A percentile compares a stretch with the other conserved stretches of the same genome.
Conservation (phyloP, 2,797 vertebrate species). For the Hyperoplus lanceolatus region DNA sequence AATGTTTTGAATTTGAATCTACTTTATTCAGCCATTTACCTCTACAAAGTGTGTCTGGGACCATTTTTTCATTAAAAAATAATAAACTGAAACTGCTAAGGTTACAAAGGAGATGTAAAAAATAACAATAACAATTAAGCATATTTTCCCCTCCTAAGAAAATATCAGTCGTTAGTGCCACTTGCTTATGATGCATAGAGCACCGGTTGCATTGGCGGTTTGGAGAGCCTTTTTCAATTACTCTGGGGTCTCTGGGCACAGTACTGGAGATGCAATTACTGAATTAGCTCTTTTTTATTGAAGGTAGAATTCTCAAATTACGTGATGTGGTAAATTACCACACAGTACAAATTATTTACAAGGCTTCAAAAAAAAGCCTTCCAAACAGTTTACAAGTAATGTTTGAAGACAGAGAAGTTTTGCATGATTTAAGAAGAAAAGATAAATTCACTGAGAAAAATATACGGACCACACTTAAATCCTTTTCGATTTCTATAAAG, state of each 20-base stretch:
- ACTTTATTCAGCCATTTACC: not conserved
- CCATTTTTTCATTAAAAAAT: not conserved
- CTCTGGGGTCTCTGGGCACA: slow-evolving; percentile 60
- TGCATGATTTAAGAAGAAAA: no score
- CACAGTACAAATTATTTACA: no score
- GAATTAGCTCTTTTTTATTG: slow-evolving; percentile 78
- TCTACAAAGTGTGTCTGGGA: not conserved
- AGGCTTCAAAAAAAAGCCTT: no score
- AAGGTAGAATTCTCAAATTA: no score
- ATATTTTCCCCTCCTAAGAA: slow-evolving; percentile 11
- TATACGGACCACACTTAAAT: no score
- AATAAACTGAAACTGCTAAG: not conserved
- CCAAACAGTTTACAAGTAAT: no score
- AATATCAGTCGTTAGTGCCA: slow-evolving; percentile 20
- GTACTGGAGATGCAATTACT: slow-evolving; percentile 71
- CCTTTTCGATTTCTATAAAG: no score
- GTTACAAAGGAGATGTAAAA: slow-evolving; percentile 9
- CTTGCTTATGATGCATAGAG: slow-evolving; percentile 37
- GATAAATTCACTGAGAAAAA: no score
- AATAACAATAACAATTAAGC: slow-evolving; percentile 17
- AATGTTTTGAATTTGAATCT: not conserved
- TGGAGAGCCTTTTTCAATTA: slow-evolving; percentile 77
- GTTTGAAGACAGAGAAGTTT: no score
- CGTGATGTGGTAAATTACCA: no score
- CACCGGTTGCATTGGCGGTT: slow-evolving; percentile 51